Evolutionary conservation across 2,113 vertebrate genomes (phyloP).

Genomic region (Petroica traversi): DNA sequence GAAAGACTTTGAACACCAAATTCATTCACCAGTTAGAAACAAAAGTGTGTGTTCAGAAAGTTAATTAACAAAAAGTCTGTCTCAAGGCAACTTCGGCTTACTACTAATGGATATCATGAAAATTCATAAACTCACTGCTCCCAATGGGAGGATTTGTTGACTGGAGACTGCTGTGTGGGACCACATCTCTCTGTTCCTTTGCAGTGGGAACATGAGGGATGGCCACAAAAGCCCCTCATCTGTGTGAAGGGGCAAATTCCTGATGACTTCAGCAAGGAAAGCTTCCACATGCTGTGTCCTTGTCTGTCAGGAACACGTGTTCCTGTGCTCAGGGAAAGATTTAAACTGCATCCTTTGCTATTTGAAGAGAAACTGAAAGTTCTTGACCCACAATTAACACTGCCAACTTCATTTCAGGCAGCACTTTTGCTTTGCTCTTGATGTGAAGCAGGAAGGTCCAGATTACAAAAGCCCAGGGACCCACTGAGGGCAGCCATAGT

Average conservation of each 20-base stretch:
- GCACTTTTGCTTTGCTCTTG: not conserved
- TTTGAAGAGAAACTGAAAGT: not conserved
- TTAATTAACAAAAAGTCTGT: slow-evolving; percentile 39
- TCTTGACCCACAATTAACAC: not conserved
- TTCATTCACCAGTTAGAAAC: slow-evolving; percentile 24
- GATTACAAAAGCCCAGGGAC: rapidly evolving
- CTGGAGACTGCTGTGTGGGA: not conserved
- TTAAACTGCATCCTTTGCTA: not conserved
- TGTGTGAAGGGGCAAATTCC: not conserved
- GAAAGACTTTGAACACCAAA: slow-evolving; percentile 28
- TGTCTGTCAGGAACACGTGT: not conserved
- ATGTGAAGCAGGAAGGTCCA: not conserved
- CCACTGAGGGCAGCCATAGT: rapidly evolving
- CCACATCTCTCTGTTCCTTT: not conserved
- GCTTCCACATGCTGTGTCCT: not conserved
- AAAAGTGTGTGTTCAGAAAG: not conserved
- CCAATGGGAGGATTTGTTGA: not conserved
- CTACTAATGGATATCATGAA: slow-evolving; percentile 27
- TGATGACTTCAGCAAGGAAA: not conserved
- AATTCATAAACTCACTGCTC: slow-evolving; percentile 29
- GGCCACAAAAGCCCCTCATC: not conserved
- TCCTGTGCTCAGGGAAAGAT: not conserved
- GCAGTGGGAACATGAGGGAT: not conserved
- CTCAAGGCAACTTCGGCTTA: slow-evolving; percentile 35
- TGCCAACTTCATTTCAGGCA: not conserved